Conservation (phyloP, 2,888 invertebrate genomes). For the Eugnorisma glareosa region DNA sequence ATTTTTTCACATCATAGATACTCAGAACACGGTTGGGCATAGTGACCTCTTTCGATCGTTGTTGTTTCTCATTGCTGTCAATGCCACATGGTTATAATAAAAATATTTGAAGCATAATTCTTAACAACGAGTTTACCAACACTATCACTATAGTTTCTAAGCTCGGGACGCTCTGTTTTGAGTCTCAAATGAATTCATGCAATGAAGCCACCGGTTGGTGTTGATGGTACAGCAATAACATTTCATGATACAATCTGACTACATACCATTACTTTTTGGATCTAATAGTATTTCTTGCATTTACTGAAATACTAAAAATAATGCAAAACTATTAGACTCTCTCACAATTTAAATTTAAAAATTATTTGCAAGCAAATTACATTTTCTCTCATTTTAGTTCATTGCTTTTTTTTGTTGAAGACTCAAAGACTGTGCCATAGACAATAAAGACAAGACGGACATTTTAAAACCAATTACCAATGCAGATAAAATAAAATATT, state of each 20-base stretch:
- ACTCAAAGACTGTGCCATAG: conserved; percentile 40
- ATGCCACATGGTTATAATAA: conserved; percentile 78
- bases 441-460: conserved; percentile 34
- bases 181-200: conserved; percentile 34
- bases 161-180: conserved; percentile 28
- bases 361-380: conserved; percentile 69
- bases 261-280: conserved; percentile 82
- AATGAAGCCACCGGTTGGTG: conserved; percentile 83
- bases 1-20: conserved; percentile 61
- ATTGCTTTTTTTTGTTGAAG: conserved; percentile 68
- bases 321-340: conserved; percentile 66
- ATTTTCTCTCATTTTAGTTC: conserved; percentile 70
- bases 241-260: conserved; percentile 65
- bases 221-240: conserved; percentile 72
- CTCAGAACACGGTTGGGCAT: conserved; percentile 65
- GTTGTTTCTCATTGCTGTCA: conserved; percentile 78
- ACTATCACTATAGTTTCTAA: conserved; percentile 1
- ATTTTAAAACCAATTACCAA: conserved; percentile 7
- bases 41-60: conserved; percentile 84
- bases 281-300: conserved; percentile 65
- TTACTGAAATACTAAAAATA: conserved; percentile 61
- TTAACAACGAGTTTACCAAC: conserved; percentile 8
- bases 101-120: conserved; percentile 33
- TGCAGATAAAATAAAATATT: conserved; percentile 22
- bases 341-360: conserved; percentile 72